phyloP scores from a whole-genome alignment of 2,888 invertebrate species.

The Chloroclysta siterata region DNA sequence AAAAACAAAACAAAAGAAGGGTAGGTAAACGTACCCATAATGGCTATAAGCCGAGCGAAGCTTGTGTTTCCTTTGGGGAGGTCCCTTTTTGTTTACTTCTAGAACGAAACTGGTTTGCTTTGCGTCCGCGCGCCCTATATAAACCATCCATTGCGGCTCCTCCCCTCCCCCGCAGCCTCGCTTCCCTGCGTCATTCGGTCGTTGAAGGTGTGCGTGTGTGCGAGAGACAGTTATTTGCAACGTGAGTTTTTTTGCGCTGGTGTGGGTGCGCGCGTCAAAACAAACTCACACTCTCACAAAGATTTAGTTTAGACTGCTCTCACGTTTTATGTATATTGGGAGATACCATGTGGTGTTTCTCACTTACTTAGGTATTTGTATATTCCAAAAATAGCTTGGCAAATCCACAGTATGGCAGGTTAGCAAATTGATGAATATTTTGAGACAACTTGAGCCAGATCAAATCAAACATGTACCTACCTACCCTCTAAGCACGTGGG shows the following conservation, averaged over 20 bases:
- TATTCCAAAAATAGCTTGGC: neutral
- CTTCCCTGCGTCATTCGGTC: slow-evolving; percentile 67
- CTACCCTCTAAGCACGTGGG: too few relatives aligned
- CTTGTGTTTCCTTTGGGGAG: slow-evolving; percentile 55
- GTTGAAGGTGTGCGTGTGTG: slow-evolving; percentile 43
- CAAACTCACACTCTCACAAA: slow-evolving; percentile 42
- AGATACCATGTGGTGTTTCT: slow-evolving; percentile 23
- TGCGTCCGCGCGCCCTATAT: slow-evolving; percentile 71
- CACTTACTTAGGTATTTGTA: neutral
- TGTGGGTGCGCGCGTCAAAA: slow-evolving; percentile 53
- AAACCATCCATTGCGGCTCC: slow-evolving; percentile 59
- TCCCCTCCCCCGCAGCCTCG: slow-evolving; percentile 38
- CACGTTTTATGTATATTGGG: slow-evolving; percentile 16
- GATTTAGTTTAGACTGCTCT: neutral
- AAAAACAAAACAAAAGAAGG: slow-evolving; percentile 40
- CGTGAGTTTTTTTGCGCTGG: slow-evolving; percentile 34
- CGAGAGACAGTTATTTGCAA: slow-evolving; percentile 41
- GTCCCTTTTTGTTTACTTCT: slow-evolving; percentile 70
- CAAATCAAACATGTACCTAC: too few relatives aligned
- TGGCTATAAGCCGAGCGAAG: slow-evolving; percentile 60
- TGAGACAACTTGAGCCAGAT: too few relatives aligned
- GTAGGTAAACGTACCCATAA: slow-evolving; percentile 70
- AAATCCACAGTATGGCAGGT: neutral
- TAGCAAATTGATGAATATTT: neutral
- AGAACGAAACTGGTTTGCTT: slow-evolving; percentile 69